phyloP scores from a whole-genome alignment of 2,113 vertebrate genomes.

The Daphoenositta chrysoptera region DNA sequence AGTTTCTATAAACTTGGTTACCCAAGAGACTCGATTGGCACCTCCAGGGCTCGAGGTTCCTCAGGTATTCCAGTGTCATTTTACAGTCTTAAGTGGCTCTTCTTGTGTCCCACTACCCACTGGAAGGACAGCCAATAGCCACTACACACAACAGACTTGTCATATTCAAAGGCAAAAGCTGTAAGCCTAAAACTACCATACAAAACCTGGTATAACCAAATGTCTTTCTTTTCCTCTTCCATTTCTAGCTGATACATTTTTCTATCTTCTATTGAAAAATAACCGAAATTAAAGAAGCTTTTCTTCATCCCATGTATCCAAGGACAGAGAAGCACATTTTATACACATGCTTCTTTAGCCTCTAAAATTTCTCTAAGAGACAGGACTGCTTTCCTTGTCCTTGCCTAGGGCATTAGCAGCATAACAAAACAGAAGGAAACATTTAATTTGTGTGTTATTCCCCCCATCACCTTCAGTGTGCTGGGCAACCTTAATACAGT shows the following conservation, averaged over 20 bases:
- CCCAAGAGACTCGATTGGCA: neutral
- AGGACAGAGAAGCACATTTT: neutral
- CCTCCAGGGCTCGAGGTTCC: neutral
- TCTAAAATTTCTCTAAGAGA: neutral
- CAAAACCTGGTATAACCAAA: neutral
- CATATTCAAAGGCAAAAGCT: neutral
- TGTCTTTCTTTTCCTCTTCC: neutral
- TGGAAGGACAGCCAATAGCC: neutral
- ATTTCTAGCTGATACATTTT: neutral
- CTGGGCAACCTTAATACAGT: neutral
- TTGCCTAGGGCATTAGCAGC: neutral
- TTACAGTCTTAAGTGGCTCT: neutral
- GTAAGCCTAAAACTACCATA: neutral
- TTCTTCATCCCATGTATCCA: neutral
- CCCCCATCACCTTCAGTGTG: neutral
- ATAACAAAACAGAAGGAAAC: neutral
- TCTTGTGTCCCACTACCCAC: neutral
- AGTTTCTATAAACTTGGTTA: neutral
- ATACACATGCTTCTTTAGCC: neutral
- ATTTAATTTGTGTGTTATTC: neutral
- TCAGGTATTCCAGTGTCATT: neutral
- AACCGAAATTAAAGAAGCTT: neutral
- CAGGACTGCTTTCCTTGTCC: neutral
- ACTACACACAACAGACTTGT: neutral
- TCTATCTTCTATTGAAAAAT: neutral